Percentiles rank a stretch among this genome's conserved stretches.
phyloP scores from a whole-genome alignment of 2,797 vertebrate genomes.

The Alca torda region DNA sequence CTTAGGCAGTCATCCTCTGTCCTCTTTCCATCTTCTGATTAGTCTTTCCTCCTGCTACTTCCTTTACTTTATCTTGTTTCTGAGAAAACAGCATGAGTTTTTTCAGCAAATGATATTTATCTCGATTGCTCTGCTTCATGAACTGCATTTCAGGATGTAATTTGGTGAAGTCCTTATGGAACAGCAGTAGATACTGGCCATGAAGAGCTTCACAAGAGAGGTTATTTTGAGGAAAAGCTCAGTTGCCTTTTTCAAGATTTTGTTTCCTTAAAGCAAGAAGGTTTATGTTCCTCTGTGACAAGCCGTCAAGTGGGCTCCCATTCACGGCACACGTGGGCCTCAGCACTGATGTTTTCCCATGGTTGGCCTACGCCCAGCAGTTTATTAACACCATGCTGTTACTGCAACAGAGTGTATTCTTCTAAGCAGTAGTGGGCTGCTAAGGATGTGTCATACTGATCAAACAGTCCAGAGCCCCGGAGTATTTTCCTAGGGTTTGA shows the following conservation, averaged over 20 bases:
- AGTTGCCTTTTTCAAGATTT: not conserved
- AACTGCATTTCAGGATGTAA: not conserved
- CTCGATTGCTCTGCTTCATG: not conserved
- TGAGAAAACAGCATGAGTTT: not conserved
- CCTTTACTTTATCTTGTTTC: not conserved
- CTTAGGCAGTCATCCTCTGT: not conserved
- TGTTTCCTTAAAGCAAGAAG: not conserved
- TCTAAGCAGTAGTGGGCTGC: not conserved
- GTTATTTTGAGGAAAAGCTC: not conserved
- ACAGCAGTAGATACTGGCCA: not conserved
- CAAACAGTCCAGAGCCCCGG: not conserved
- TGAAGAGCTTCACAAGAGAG: not conserved
- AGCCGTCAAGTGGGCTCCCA: not conserved
- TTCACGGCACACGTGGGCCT: rapidly evolving
- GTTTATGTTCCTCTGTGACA: not conserved
- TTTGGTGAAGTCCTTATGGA: not conserved
- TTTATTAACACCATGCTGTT: not conserved
- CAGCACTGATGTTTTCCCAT: not conserved
- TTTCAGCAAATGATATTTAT: not conserved
- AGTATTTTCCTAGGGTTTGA: not conserved
- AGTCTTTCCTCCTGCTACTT: not conserved
- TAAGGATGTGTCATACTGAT: not conserved
- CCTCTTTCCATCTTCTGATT: not conserved
- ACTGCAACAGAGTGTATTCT: not conserved
- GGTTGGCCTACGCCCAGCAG: not conserved